Evolutionary conservation across 2,888 invertebrate genomes (phyloP).

Genomic region (Malacosoma neustria): DNA sequence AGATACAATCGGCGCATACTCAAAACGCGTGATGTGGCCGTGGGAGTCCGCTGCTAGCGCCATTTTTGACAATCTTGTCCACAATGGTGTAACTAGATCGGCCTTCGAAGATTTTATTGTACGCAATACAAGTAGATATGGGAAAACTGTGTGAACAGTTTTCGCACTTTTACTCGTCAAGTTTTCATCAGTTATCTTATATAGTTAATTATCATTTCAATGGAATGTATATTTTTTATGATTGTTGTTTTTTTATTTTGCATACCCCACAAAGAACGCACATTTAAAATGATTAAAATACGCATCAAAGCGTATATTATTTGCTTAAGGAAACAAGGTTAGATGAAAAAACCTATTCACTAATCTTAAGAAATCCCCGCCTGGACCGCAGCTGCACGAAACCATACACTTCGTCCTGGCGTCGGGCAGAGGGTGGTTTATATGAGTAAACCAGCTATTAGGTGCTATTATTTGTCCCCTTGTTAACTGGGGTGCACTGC

Average conservation of each 20-base stretch:
- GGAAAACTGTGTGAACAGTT: neutral
- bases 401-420: no score
- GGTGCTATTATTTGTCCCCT: no score
- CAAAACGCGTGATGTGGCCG: constrained; percentile 45
- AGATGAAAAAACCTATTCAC: no score
- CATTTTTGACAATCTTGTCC: constrained; percentile 37
- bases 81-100: constrained; percentile 31
- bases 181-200: neutral
- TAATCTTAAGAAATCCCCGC: no score
- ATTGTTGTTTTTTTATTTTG: neutral
- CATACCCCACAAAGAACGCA: no score
- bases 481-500: no score
- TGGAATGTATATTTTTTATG: neutral
- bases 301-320: no score
- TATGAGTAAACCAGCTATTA: no score
- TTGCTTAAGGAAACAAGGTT: no score
- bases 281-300: no score
- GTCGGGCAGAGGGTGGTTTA: no score
- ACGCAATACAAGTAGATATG: constrained; percentile 16
- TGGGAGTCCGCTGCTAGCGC: constrained; percentile 50
- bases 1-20: constrained; percentile 42
- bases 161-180: neutral
- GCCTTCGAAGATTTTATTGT: constrained; percentile 44
- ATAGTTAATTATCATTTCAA: neutral
- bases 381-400: no score